Base-by-base conservation (phyloP, 1,140 invertebrate species). In the Apocrypta bakeri region DNA sequence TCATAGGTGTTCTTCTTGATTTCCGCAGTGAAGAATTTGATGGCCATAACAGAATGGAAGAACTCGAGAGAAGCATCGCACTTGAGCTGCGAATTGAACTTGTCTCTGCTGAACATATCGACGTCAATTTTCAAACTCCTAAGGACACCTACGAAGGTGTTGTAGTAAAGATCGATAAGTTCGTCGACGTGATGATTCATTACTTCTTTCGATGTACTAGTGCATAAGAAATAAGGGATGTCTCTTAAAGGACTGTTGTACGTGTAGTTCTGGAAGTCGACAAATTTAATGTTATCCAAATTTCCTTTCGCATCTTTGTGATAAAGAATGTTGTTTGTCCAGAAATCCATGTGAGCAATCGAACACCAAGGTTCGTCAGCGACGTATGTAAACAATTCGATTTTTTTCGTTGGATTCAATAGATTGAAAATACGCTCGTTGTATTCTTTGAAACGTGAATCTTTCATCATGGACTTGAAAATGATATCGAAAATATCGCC, bases 251-350 rank as follows among this genome's bases (percentile, higher is more conserved):
- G 85, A 1, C 92, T 93, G 63, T 89, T 90, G 79, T 92, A 92
- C 40, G 90, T 86, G 12, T 90, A 89, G 17, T 93, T 89, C 88
- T 94, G 94, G 64, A 94, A 93, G 84, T 94, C 94, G 0, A 94
- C 88, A 33, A 94, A 91, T 88, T 93, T 94, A n/a, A 93, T 84
- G 48, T 90, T 88, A 0, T 86, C 33, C 0, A 91, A 88, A 37
- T 87, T 81, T 2, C 88, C 90, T 1, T 33, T 11, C 68, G 83
- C 84, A 86, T 90, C 86, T 12, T 77, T 71, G 12, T 69, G 71
- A 72, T 88, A 88, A 87, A 94, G 90, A 8, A 94, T 89, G 84
- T 94, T 94, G 83, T 93, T 94, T 3, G 90, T 88, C 93, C 93
- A 94, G 29, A 93, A 87, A 85, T 94, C 94, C 7, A 91, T 89